phyloP scores from a whole-genome alignment of 2,113 vertebrate species.

The Chloropsis cyanopogon region DNA sequence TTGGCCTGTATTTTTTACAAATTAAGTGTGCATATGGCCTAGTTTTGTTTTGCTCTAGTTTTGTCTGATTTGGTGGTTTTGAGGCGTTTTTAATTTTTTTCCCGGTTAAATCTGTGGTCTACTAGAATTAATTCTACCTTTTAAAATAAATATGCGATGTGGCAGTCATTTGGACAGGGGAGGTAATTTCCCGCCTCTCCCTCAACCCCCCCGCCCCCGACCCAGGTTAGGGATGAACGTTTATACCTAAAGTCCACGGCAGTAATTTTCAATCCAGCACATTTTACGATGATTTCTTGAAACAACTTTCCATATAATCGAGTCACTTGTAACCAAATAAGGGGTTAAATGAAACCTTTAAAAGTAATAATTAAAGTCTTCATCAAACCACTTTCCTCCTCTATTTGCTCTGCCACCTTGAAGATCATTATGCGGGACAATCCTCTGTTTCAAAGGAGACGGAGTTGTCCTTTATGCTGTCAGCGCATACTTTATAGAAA shows the following conservation, averaged over 20 bases:
- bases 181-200: background rate
- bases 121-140: background rate
- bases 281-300: background rate
- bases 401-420: background rate
- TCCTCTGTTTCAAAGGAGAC: constrained; percentile 21
- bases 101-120: background rate
- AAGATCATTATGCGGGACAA: background rate
- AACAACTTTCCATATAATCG: background rate
- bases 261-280: background rate
- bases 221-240: rapidly evolving
- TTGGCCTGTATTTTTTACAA: background rate
- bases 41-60: background rate
- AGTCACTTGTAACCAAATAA: background rate
- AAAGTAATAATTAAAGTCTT: background rate
- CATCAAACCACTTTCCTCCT: background rate
- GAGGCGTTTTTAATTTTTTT: rapidly evolving
- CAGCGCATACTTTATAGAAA: constrained; percentile 72
- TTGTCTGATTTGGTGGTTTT: background rate
- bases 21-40: background rate
- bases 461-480: constrained; percentile 63
- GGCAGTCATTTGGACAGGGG: background rate
- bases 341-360: background rate
- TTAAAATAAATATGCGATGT: background rate
- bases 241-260: background rate
- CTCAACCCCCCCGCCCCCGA: rapidly evolving